These are phyloP conservation scores for Notolepis coatsorum DNA, from an alignment of 2,797 vertebrate genomes.

Conservation along the genomic window DNA sequence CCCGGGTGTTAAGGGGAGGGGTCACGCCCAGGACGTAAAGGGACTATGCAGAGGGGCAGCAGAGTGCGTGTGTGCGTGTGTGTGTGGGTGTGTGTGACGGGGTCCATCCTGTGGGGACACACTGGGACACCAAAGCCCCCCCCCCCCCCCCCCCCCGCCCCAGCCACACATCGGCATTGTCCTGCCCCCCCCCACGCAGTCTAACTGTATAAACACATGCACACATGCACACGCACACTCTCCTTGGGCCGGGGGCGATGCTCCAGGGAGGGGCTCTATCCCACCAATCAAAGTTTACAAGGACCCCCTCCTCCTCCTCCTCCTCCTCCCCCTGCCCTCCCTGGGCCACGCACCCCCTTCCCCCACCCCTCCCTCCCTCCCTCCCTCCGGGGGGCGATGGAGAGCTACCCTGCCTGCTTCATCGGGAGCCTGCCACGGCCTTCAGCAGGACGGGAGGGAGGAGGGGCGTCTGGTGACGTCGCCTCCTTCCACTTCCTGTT, in stretches of 20 bases:
- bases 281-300: conserved; percentile 74
- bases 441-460: conserved; percentile 50
- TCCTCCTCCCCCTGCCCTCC: conserved; percentile 47
- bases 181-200: conserved; percentile 40
- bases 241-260: conserved; percentile 11
- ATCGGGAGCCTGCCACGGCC: conserved; percentile 60
- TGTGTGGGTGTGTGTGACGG: conserved; percentile 9
- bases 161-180: conserved; percentile 12
- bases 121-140: conserved; percentile 41
- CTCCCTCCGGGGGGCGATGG: conserved; percentile 50
- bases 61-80: conserved; percentile 42
- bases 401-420: conserved; percentile 63
- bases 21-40: conserved; percentile 20
- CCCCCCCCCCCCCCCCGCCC: conserved; percentile 17
- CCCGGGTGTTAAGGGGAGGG: conserved; percentile 35
- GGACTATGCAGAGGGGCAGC: conserved; percentile 46
- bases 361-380: conserved; percentile 26
- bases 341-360: conserved; percentile 42
- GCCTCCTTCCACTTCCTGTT: conserved; percentile 74
- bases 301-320: conserved; percentile 63
- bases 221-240: conserved; percentile 23
- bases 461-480: conserved; percentile 29
- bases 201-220: conserved; percentile 55
- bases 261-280: conserved; percentile 51
- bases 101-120: conserved; percentile 40